Evolutionary conservation across 2,888 invertebrate genomes (phyloP).

Genomic region (Automeris io): DNA sequence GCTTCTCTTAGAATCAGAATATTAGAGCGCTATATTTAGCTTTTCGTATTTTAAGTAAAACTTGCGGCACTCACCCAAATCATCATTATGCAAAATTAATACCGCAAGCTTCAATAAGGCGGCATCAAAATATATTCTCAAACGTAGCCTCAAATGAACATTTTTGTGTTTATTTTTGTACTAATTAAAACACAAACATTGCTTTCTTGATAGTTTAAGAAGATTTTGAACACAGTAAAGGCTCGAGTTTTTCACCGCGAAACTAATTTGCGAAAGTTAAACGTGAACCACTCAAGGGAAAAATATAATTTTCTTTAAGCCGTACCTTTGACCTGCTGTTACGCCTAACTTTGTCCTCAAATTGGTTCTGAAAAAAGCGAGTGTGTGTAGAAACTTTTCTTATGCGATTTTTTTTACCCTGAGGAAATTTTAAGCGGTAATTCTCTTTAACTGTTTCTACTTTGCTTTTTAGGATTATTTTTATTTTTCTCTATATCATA

Average conservation of each 20-base stretch:
- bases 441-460: no score
- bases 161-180: background rate
- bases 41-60: no score
- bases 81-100: no score
- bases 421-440: no score
- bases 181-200: conserved; percentile 4
- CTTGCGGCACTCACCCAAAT: no score
- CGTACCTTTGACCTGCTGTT: conserved; percentile 2
- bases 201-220: conserved; percentile 10
- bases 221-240: conserved; percentile 10
- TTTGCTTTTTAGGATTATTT: no score
- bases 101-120: no score
- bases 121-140: no score
- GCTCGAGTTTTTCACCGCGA: conserved; percentile 9
- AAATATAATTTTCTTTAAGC: conserved; percentile 9
- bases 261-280: conserved; percentile 16
- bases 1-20: no score
- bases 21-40: no score
- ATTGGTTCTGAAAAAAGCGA: conserved; percentile 4
- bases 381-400: conserved; percentile 1
- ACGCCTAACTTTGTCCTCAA: conserved; percentile 5
- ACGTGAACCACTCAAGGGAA: conserved; percentile 6
- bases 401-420: background rate
- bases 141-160: no score
- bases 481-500: no score